Evolutionary conservation across 1,140 invertebrate species (phyloP).

Genomic region (Trialeurodes vaporariorum): DNA sequence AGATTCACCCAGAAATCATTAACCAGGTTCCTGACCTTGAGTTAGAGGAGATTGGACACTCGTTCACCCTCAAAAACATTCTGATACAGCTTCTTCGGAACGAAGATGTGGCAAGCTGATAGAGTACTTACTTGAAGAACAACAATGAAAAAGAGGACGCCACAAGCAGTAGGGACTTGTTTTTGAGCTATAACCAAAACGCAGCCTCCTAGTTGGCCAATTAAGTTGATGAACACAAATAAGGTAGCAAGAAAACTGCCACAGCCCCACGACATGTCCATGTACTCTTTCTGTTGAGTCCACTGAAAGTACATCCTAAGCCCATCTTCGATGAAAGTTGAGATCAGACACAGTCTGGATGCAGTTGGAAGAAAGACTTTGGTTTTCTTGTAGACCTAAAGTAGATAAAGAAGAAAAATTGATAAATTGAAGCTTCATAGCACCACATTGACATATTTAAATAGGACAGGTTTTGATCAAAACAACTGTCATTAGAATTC

Average conservation of each 20-base stretch:
- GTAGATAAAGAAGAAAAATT: slow-evolving; percentile 11
- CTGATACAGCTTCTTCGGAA: too few relatives aligned
- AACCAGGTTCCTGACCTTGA: too few relatives aligned
- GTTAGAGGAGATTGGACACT: too few relatives aligned
- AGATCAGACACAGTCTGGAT: slow-evolving; percentile 93
- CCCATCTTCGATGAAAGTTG: slow-evolving; percentile 98
- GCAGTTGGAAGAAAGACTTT: slow-evolving; percentile 92
- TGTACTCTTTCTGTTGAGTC: slow-evolving; percentile 95
- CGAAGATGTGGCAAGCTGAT: too few relatives aligned
- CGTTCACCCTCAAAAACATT: too few relatives aligned
- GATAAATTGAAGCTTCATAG: too few relatives aligned
- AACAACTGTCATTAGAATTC: too few relatives aligned
- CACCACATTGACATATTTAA: too few relatives aligned
- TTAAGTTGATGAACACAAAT: slow-evolving; percentile 87
- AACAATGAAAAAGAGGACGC: slow-evolving; percentile 90
- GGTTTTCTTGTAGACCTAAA: slow-evolving; percentile 78
- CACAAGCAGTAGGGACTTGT: slow-evolving; percentile 90
- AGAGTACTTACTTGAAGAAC: slow-evolving; percentile 63
- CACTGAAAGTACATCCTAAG: slow-evolving; percentile 99
- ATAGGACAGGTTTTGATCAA: neutral
- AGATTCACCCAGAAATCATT: too few relatives aligned
- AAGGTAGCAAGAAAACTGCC: slow-evolving; percentile 82
- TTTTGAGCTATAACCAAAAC: slow-evolving; percentile 88
- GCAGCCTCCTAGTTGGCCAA: slow-evolving; percentile 92
- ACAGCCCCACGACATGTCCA: slow-evolving; percentile 96